Evolutionary conservation across 2,113 vertebrate species (phyloP).

Genomic region (Paradisaea rubra): DNA sequence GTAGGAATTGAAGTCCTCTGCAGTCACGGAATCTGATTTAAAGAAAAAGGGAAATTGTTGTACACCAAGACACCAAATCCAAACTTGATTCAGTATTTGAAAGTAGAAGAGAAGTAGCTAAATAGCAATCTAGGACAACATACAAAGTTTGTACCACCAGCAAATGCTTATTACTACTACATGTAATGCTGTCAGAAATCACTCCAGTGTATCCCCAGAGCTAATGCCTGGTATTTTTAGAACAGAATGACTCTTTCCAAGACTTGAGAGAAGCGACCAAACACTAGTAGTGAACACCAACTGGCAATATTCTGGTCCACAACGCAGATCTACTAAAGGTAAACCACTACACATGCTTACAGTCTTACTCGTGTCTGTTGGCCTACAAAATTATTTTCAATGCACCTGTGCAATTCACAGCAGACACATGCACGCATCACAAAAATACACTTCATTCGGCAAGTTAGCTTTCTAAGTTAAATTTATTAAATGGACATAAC

Average conservation of each 20-base stretch:
- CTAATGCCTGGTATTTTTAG: neutral
- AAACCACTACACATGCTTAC: neutral
- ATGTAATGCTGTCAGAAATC: neutral
- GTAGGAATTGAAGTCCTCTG: conserved; percentile 87
- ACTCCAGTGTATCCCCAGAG: neutral
- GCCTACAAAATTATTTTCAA: neutral
- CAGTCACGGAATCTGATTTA: conserved; percentile 86
- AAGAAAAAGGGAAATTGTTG: neutral
- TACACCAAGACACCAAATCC: neutral
- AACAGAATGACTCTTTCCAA: neutral
- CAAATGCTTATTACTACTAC: neutral
- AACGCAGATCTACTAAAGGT: neutral
- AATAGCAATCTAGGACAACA: neutral
- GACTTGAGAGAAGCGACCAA: neutral
- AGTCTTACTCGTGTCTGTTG: neutral
- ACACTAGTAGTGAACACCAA: neutral
- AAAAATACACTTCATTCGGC: neutral
- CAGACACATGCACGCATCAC: neutral
- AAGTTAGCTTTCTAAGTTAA: neutral
- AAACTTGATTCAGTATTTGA: neutral
- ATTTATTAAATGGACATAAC: neutral
- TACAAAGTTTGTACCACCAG: neutral
- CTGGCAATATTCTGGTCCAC: neutral
- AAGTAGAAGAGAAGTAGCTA: neutral
- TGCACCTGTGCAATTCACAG: neutral